Evolutionary conservation across 2,797 vertebrate genomes (phyloP), one percentile per base, ranked within the genome.

Genomic region (Allobates femoralis): DNA sequence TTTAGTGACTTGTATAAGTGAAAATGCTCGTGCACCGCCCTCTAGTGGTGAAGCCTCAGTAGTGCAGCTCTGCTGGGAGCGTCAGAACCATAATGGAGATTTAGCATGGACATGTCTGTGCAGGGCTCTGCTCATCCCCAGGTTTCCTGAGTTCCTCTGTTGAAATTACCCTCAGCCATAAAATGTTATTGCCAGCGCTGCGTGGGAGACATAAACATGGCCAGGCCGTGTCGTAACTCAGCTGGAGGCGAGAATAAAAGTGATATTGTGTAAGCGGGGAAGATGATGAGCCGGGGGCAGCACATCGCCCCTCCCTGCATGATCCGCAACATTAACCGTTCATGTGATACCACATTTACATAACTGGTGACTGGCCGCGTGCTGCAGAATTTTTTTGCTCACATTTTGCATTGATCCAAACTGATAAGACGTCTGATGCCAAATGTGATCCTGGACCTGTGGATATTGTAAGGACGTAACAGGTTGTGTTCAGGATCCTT

Each of bases 241-340:
- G 66, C 84, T 69, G 15, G 12, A 16, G 79, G 79, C 79, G 12
- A 81, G 74, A n/a, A 37, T 62, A 85, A 55, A 50, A 81, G 62
- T 56, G 30, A 37, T 66, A 37, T 66, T 86, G 79, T 81, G 71
- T 85, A 30, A n/a, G 62, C 32, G 62, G 1, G 3, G 32, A 55
- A 46, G 56, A 53, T 26, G 26, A 66, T 18, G 32, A 32, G 32
- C 71, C 46, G 34, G 67, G 55, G 81, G 71, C 28, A 16, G 79
- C 41, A 32, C 51, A 8, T 15, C 0, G n/a, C n/a, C n/a, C n/a
- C n/a, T n/a, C n/a, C n/a, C n/a, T n/a, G n/a, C n/a, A n/a, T n/a
- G n/a, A n/a, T n/a, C n/a, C n/a, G n/a, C n/a, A n/a, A n/a, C n/a
- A n/a, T n/a, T n/a, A n/a, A n/a, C n/a, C n/a, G n/a, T n/a, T n/a